Conservation (phyloP, 1,140 invertebrate genomes). For the Tenebrio molitor region DNA sequence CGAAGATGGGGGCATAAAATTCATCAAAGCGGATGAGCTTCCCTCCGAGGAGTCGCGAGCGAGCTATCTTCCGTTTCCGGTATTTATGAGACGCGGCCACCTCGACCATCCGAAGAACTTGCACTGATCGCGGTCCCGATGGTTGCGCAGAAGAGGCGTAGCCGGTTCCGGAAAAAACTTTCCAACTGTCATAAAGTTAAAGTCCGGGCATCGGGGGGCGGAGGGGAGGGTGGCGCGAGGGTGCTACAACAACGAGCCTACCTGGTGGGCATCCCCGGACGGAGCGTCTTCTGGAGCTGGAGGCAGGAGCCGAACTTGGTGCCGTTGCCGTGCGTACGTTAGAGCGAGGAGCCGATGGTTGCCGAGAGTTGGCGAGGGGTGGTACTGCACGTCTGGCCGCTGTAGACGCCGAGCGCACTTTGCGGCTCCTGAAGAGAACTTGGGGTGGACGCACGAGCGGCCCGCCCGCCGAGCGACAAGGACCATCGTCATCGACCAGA, state of each 20-base stretch:
- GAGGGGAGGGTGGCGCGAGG: too few relatives aligned
- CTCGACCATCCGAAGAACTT: background rate
- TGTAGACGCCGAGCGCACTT: conserved; percentile 60
- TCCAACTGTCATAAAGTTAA: conserved; percentile 63
- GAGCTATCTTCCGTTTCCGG: conserved; percentile 54
- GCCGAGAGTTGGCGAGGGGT: conserved; percentile 50
- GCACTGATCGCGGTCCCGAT: conserved; percentile 47
- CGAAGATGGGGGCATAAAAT: conserved; percentile 63
- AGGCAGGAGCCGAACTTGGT: conserved; percentile 49
- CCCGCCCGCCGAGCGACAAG: conserved; percentile 58
- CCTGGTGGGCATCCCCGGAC: conserved; percentile 23
- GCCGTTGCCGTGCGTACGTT: conserved; percentile 17
- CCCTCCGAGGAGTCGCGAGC: too few relatives aligned
- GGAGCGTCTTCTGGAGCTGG: conserved; percentile 43
- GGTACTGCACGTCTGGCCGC: conserved; percentile 60
- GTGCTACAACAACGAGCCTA: background rate
- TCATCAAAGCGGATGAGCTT: conserved; percentile 63
- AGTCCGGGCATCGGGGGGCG: conserved; percentile 53
- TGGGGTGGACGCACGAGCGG: conserved; percentile 59
- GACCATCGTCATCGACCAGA: conserved; percentile 48
- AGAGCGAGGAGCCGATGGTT: conserved; percentile 44
- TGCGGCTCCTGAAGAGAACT: conserved; percentile 58
- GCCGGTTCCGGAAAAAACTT: conserved; percentile 57
- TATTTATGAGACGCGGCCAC: too few relatives aligned
- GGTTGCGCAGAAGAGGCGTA: conserved; percentile 58